Percentiles rank a stretch among this genome's conserved stretches.
These are phyloP conservation scores for Nesometra sesokonis DNA, from an alignment of 35 echinoderm and acorn worm species.

Conservation along the genomic window DNA sequence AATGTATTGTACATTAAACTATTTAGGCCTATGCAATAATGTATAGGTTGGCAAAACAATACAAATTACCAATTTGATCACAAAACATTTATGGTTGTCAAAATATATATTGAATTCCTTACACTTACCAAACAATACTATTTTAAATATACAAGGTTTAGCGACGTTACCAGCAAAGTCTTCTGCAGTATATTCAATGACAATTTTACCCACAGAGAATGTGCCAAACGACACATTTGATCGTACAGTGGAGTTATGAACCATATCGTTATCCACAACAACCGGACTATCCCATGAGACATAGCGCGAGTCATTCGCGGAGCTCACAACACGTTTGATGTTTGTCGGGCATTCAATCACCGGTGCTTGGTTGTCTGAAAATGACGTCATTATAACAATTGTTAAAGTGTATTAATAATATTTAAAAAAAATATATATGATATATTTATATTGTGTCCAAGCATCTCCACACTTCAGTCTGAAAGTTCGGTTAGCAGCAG, in stretches of 20 bases:
- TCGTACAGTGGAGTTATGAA: background rate
- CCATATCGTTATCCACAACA: background rate
- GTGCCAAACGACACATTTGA: background rate
- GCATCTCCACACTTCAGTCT: too few relatives aligned
- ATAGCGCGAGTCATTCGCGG: background rate
- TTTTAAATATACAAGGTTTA: background rate
- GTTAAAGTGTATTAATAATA: too few relatives aligned
- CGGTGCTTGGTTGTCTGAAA: background rate
- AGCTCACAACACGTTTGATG: background rate
- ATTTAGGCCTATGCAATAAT: too few relatives aligned
- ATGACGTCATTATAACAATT: background rate
- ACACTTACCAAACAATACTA: background rate
- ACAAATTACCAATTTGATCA: too few relatives aligned
- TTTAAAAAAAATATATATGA: too few relatives aligned
- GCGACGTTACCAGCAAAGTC: background rate
- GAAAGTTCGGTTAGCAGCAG: too few relatives aligned
- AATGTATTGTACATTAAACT: too few relatives aligned
- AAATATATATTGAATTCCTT: too few relatives aligned
- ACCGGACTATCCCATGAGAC: background rate
- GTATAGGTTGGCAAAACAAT: too few relatives aligned
- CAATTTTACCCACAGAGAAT: background rate
- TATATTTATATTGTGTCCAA: too few relatives aligned
- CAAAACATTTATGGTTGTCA: too few relatives aligned
- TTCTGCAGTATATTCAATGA: background rate
- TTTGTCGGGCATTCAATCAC: background rate